These are phyloP conservation scores for Sceloporus undulatus DNA, from an alignment of 2,113 vertebrate genomes.

Conservation along the genomic window DNA sequence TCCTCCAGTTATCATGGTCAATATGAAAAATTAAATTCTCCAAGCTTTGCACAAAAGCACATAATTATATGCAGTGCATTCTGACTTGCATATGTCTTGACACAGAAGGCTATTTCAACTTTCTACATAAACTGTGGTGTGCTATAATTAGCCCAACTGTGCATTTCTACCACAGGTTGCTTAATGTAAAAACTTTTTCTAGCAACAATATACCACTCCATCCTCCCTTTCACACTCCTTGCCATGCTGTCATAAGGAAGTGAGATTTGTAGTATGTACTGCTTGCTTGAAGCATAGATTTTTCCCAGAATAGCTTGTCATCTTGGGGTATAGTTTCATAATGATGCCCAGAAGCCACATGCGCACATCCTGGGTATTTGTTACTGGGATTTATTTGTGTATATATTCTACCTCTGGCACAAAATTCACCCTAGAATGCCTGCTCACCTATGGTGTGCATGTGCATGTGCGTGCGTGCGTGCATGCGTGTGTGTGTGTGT, in stretches of 20 bases:
- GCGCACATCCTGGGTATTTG: constrained; percentile 48
- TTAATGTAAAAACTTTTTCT: constrained; percentile 21
- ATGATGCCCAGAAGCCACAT: constrained; percentile 37
- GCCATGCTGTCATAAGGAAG: constrained; percentile 48
- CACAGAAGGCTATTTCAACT: not conserved
- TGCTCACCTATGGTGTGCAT: constrained; percentile 47
- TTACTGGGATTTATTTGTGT: constrained; percentile 52
- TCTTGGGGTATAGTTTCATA: constrained; percentile 57
- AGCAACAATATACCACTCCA: not conserved
- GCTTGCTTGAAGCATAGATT: constrained; percentile 45
- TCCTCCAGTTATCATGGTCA: no score
- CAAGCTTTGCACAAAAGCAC: not conserved
- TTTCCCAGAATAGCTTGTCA: constrained; percentile 61
- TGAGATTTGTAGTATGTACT: rapidly evolving
- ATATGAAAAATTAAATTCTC: no score
- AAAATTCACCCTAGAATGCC: constrained; percentile 55
- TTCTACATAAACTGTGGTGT: not conserved
- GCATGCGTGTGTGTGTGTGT: not conserved
- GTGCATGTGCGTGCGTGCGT: not conserved
- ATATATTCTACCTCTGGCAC: constrained; percentile 61
- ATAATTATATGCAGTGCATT: not conserved
- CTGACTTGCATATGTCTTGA: not conserved
- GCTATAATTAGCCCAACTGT: not conserved
- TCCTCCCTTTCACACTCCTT: not conserved
- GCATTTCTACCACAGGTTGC: constrained; percentile 24